phyloP scores from a whole-genome alignment of 2,797 vertebrate species.

The Poecile montanus region DNA sequence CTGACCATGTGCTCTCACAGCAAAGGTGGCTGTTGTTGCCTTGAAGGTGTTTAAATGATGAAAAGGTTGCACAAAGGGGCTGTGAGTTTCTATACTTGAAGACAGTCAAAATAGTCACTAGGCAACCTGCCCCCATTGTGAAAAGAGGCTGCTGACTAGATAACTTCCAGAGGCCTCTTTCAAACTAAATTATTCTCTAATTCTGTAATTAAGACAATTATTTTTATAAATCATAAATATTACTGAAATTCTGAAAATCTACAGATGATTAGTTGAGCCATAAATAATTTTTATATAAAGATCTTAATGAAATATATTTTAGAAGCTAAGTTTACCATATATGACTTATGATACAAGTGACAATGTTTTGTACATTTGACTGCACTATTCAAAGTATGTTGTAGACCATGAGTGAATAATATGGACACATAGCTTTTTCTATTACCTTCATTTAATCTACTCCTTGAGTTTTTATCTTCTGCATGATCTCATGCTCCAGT shows the following conservation, averaged over 20 bases:
- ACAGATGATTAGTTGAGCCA: not conserved
- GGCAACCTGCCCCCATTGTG: not conserved
- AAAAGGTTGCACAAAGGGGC: not conserved
- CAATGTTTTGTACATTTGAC: not conserved
- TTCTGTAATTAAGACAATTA: conserved; percentile 12
- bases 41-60: not conserved
- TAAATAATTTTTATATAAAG: not conserved
- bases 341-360: not conserved
- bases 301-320: not conserved
- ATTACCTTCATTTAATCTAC: not conserved
- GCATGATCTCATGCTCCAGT: not conserved
- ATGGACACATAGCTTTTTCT: not conserved
- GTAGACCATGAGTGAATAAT: not conserved
- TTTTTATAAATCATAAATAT: conserved; percentile 30
- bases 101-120: not conserved
- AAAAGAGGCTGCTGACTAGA: not conserved
- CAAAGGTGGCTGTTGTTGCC: not conserved
- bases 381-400: not conserved
- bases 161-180: not conserved
- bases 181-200: not conserved
- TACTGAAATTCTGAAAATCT: conserved; percentile 32
- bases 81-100: not conserved
- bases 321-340: not conserved
- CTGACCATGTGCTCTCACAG: not conserved
- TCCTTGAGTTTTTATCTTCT: conserved; percentile 9